phyloP scores from a whole-genome alignment of 30 jellyfish, hydroid and myxozoan genomes.

The Aurelia sp. region DNA sequence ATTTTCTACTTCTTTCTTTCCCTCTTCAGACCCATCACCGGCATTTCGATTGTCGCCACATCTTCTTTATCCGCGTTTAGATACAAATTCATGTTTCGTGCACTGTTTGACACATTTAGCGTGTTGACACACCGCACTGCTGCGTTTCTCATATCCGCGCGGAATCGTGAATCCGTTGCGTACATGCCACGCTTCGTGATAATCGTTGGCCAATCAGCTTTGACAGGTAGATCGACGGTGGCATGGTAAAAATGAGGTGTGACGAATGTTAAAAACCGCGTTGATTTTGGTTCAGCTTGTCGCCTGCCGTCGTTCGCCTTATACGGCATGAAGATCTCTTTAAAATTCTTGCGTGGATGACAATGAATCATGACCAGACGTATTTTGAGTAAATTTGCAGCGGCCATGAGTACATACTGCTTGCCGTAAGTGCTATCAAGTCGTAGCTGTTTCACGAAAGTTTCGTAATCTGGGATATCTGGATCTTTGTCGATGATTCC shows the following conservation, averaged over 20 bases:
- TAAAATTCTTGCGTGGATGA: constrained; percentile 71
- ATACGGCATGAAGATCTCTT: constrained; percentile 78
- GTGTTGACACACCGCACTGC: constrained; percentile 84
- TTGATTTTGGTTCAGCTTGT: constrained; percentile 7
- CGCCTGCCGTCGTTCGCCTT: constrained; percentile 5
- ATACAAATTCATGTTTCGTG: constrained; percentile 6
- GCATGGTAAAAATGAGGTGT: constrained; percentile 87
- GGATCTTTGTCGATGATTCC: constrained; percentile 77
- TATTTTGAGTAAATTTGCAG: constrained; percentile 66
- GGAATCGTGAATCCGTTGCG: constrained; percentile 86
- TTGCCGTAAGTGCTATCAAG: constrained; percentile 70
- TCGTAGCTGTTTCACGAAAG: constrained; percentile 58
- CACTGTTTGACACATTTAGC: constrained; percentile 38
- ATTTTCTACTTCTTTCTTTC: constrained; percentile 21
- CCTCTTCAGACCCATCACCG: constrained; percentile 87
- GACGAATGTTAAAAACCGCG: constrained; percentile 81
- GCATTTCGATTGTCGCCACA: constrained; percentile 77
- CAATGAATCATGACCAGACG: constrained; percentile 84
- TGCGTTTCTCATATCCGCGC: constrained; percentile 89
- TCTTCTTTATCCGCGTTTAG: constrained; percentile 59
- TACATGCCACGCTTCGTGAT: constrained; percentile 78
- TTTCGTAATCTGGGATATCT: constrained; percentile 62
- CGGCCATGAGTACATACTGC: constrained; percentile 86
- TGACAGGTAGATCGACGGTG: constrained; percentile 75
- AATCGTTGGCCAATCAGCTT: constrained; percentile 92